Evolutionary conservation across 2,797 vertebrate genomes (phyloP), one percentile per base, ranked within the genome.

Genomic region (Silurus lanzhouensis): DNA sequence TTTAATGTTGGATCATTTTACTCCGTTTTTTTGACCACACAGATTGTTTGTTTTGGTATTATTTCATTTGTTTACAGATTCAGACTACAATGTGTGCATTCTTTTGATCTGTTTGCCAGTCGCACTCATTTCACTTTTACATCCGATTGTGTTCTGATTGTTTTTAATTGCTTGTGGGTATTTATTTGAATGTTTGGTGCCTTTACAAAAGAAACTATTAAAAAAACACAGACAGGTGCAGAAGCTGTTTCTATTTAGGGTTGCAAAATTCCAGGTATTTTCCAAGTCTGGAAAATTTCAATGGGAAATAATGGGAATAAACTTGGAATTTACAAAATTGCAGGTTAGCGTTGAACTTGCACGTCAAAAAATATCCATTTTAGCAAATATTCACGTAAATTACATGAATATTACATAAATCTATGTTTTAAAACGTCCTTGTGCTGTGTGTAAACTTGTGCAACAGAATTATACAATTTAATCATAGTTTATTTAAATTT

Each of bases 61-160:
- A 61, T 38, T 64, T 75, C 5, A 58, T 80, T 22, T 38, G 84
- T 85, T 89, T 87, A 87, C 88, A 87, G 71, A 67, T 57, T 25
- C 57, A 12, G 17, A 27, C 75, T 7, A 79, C 82, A 76, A 38
- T 84, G 48, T 25, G 13, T 31, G 10, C 2, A 20, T 20, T 78
- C 38, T 38, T 38, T 77, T 2, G 10, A 60, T 77, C 25, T 20
- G 3, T 68, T 78, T 79, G 57, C 15, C 68, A 84, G 60, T 76
- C 81, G 63, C 70, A 85, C 86, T 89, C 27, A 27, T 60, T 82
- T 67, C 76, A 58, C 25, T 84, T 19, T 83, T 71, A 71, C 48
- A 68, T 72, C 72, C 31, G 22, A 15, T 44, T 46, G 31, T 22
- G 5, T 61, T 78, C 10, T 13, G 20, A 0, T 83, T 83, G 68